Evolutionary conservation across 2,113 vertebrate genomes (phyloP).

Genomic region (Sapajus apella): DNA sequence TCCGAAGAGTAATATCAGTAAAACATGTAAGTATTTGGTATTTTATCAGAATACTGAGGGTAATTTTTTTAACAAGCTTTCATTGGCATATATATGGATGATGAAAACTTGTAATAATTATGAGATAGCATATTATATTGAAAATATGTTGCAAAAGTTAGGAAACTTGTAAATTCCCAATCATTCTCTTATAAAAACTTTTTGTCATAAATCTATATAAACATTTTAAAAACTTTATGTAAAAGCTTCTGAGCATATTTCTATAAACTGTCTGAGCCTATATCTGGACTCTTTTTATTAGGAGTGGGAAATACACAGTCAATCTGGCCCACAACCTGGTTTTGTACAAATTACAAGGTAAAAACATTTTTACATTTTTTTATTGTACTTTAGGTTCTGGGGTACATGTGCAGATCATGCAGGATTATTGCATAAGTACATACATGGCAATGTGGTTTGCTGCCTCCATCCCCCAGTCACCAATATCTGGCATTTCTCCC

Average conservation of each 20-base stretch:
- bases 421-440: no score
- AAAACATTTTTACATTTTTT: background rate
- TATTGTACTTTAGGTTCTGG: no score
- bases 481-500: no score
- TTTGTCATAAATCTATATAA: background rate
- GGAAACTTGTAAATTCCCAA: background rate
- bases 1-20: background rate
- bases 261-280: no score
- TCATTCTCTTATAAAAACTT: constrained; percentile 44
- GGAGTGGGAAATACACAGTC: background rate
- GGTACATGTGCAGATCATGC: no score
- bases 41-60: background rate
- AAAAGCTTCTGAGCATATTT: no score
- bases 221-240: background rate
- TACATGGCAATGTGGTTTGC: no score
- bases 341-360: background rate
- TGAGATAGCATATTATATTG: background rate
- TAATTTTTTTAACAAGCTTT: background rate
- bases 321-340: background rate
- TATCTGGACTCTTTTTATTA: background rate
- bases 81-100: background rate
- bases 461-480: no score
- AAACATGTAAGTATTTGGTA: background rate
- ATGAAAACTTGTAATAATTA: background rate
- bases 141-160: background rate